Evolutionary conservation across 30 jellyfish, hydroid and myxozoan genomes (phyloP), one percentile per base, ranked within the genome.

Genomic region (Chrysaora quinquecirrha): DNA sequence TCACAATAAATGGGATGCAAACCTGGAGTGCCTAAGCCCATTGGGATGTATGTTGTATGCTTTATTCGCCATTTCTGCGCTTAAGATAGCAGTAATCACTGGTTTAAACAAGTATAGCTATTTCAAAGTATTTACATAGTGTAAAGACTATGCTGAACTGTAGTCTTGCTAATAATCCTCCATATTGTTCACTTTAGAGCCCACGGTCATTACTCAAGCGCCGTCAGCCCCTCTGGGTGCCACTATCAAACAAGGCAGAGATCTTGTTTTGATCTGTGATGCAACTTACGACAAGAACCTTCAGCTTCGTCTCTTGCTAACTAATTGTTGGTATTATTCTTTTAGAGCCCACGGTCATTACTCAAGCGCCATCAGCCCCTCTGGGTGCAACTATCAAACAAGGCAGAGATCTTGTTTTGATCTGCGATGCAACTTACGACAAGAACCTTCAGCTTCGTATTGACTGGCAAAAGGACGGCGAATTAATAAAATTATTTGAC

Each of bases 391-490:
- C 73, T 21, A 34, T 88, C 32, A 54, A 50, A 3, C 86, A 73
- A 20, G 95, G 95, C 31, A 21, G 74, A 0, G 86, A 76, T 34
- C 71, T 76, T 3, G 86, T 60, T 25, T 67, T 93, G 48, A 64
- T 86, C 38, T 93, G 98, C 85, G 93, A 95, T 76, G 97, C 97
- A 0, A 32, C 90, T 3, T 86, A 95, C 77, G 98, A 93, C 58
- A 83, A 83, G 33, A 70, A 65, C 23, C 87, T 93, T 64, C 97
- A 93, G 69, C 87, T 93, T 33, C 87, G 95, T 10, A 87, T 93
- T 64, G 97, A 93, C 21, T 93, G 98, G 98, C 84, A 69, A 64
- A 93, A 93, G 71, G 98, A 89, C 34, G 98, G 98, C 9, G 92
- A 79, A 28, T 69, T 73, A 12, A 93, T 93, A 80, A 83, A 96